Evolutionary conservation across 1,140 invertebrate species (phyloP), one percentile per base, ranked within the genome.

Genomic region (Drosophila auraria): DNA sequence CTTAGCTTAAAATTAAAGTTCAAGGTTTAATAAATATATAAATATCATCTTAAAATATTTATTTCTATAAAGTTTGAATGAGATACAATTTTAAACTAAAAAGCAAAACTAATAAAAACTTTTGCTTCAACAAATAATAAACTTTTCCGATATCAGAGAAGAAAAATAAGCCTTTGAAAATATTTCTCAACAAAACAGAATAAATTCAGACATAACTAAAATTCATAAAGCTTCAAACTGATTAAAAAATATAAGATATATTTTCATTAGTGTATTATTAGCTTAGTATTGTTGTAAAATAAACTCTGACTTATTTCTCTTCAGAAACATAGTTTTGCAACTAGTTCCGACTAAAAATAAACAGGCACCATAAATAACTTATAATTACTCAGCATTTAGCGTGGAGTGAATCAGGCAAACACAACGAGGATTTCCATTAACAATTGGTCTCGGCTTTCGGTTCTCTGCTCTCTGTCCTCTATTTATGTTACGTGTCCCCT

Each of bases 361-460:
- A 40, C 53, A 58, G 17, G 17, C 36, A 23, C n/a, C 66, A 73
- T 73, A 51, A 59, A 73, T 73, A 73, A 71, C 53, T 71, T 40
- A 71, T 72, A 73, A 59, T 72, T 70, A 72, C 38, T 36, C 27
- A 50, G 65, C 49, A 54, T 30, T 74, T 62, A 56, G 15, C 14
- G 17, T 15, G 20, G 25, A 74, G 54, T 50, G 44, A 49, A 44
- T n/a, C 11, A 5, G n/a, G 38, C 17, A 47, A 60, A 30, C 42
- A 12, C 7, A 25, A 15, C 20, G n/a, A 68, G 49, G 47, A 60
- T 68, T 78, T 61, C 62, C 63, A 61, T 78, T 60, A 76, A 56
- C 62, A 76, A 77, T 75, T 75, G 58, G 33, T 50, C 44, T 57
- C 9, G 56, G 56, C 36, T 44, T 61, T 61, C 17, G 8, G 0